Evolutionary conservation across 2,888 invertebrate genomes (phyloP).

Genomic region (Helleia helle): DNA sequence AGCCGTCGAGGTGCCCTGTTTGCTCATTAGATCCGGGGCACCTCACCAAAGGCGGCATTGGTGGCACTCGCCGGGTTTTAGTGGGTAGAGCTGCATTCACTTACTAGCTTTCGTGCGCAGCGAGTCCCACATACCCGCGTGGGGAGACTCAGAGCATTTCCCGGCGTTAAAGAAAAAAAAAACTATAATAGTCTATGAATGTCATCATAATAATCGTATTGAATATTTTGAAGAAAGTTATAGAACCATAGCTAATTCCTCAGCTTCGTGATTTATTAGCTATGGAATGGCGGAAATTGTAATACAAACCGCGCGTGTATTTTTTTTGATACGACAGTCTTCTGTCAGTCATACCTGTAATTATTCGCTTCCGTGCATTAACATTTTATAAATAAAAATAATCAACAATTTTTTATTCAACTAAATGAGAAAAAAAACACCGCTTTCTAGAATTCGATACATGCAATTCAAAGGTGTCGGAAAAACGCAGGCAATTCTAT

Average conservation of each 20-base stretch:
- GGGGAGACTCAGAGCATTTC: too few species aligned
- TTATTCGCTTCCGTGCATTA: slow-evolving; percentile 17
- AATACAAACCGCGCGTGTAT: slow-evolving; percentile 17
- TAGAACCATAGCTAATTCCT: background rate
- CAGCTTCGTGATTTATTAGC: slow-evolving; percentile 1
- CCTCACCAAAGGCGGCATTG: too few species aligned
- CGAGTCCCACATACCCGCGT: too few species aligned
- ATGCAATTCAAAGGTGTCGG: slow-evolving; percentile 70
- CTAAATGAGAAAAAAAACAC: slow-evolving; percentile 33
- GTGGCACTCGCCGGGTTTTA: too few species aligned
- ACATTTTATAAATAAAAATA: slow-evolving; percentile 16
- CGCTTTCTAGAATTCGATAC: slow-evolving; percentile 69
- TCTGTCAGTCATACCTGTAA: slow-evolving; percentile 18
- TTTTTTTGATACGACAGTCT: slow-evolving; percentile 18
- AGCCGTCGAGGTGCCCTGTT: too few species aligned
- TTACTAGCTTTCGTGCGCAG: too few species aligned
- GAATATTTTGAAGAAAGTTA: too few species aligned
- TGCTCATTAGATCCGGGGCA: too few species aligned
- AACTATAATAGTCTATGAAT: too few species aligned
- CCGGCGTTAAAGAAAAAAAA: too few species aligned
- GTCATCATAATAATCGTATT: too few species aligned
- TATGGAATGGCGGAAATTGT: slow-evolving; percentile 9
- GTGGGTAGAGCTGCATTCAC: too few species aligned
- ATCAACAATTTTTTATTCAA: slow-evolving; percentile 24
- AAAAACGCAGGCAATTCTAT: slow-evolving; percentile 68